Conservation (phyloP, 2,113 vertebrate species). For the Corythornis cristatus region DNA sequence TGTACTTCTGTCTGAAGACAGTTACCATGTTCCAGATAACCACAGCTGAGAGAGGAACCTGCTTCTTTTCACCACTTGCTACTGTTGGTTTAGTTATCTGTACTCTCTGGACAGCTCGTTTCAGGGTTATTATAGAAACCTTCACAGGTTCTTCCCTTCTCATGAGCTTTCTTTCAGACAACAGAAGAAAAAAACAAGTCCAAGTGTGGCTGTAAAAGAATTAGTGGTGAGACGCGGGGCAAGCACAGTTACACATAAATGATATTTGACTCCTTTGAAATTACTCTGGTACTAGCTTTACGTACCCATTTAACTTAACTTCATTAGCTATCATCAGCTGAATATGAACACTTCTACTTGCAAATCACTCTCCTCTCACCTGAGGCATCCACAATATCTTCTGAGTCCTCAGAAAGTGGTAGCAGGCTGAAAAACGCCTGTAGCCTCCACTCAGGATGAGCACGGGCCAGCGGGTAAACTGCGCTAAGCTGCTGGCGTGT, state of each 20-base stretch:
- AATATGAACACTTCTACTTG: not conserved
- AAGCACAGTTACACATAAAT: not conserved
- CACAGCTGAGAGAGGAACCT: not conserved
- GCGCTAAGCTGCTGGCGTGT: constrained; percentile 67
- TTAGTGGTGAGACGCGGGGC: not conserved
- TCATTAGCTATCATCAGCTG: not conserved
- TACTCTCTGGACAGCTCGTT: not conserved
- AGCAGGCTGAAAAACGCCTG: constrained; percentile 77
- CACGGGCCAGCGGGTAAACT: constrained; percentile 67
- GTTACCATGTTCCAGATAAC: not conserved
- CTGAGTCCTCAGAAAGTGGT: constrained; percentile 81
- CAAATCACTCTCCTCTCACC: constrained; percentile 64
- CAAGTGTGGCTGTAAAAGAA: not conserved
- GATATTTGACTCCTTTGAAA: not conserved
- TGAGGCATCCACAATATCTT: constrained; percentile 83
- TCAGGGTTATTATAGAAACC: not conserved
- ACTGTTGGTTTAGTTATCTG: constrained; percentile 24
- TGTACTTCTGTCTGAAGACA: not conserved
- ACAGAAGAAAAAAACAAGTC: not conserved
- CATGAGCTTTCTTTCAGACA: not conserved
- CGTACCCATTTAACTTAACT: not conserved
- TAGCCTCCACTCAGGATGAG: constrained; percentile 82
- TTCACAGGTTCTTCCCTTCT: not conserved
- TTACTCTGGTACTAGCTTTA: not conserved
- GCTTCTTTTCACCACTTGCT: not conserved